Evolutionary conservation across 1,140 invertebrate genomes (phyloP).

Genomic region (Sesamia nonagrioides): DNA sequence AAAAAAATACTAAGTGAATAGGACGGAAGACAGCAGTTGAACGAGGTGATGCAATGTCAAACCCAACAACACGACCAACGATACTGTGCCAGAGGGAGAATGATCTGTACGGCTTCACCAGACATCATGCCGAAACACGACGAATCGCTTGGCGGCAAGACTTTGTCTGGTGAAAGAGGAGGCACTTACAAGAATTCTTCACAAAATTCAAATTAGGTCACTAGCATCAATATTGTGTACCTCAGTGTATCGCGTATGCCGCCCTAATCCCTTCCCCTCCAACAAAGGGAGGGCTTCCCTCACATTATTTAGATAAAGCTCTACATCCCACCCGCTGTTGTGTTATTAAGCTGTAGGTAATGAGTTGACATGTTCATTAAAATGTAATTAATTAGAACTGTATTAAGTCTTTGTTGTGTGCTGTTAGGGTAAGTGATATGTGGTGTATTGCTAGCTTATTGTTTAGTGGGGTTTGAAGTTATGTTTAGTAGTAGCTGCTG

Average conservation of each 20-base stretch:
- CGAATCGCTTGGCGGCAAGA: no score
- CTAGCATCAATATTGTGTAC: background rate
- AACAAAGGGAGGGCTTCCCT: constrained; percentile 36
- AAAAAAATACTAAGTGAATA: no score
- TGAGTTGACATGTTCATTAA: constrained; percentile 42
- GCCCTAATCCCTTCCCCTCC: constrained; percentile 8
- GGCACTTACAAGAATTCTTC: background rate
- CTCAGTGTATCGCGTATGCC: background rate
- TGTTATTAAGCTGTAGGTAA: constrained; percentile 28
- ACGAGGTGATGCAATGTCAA: no score
- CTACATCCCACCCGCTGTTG: constrained; percentile 13
- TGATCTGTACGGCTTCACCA: no score
- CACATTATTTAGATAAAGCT: constrained; percentile 29
- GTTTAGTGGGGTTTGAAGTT: background rate
- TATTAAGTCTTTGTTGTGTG: constrained; percentile 17
- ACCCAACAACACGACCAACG: no score
- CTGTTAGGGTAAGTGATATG: constrained; percentile 25
- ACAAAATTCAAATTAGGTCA: constrained; percentile 2
- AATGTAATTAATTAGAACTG: constrained; percentile 36
- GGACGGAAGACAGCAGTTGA: no score
- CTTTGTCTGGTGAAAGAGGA: no score
- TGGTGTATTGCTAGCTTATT: background rate
- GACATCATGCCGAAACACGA: no score
- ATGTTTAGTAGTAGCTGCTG: no score
- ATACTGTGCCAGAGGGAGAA: no score